Base-by-base conservation (phyloP, 2,113 vertebrate genomes). In the Alligator mississippiensis region DNA sequence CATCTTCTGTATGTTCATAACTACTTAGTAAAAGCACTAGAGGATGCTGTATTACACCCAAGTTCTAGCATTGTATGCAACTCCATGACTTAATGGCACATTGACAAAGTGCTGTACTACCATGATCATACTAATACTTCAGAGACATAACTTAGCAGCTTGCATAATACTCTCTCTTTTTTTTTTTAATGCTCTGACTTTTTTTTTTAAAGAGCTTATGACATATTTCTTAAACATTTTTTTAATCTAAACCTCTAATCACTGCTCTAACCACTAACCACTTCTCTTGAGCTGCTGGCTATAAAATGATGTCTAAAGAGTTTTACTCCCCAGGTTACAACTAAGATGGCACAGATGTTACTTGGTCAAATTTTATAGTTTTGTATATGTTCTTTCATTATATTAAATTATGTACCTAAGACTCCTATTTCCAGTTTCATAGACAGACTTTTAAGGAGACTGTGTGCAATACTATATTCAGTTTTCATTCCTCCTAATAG, bases 11-110 rank as follows among this genome's bases (percentile, higher is more conserved):
- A 2, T 0, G 57, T 19, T 0, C 0, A 9, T 11, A 9, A 5
- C 76, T 63, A 0, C 21, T 34, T 72, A 62, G 25, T 24, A 58
- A 9, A 17, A 28, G 63, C 9, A 3, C 80, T 81, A 13, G 1
- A 22, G 3, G 59, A 30, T 0, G 7, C 28, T 4, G 47, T 70
- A 24, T 3, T 0, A 0, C 24, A 59, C 77, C 63, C 30, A 54
- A 3, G 2, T 34, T 58, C 60, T 1, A 2, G 59, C 0, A 47
- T 62, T 62, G 1, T 0, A 3, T 83, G 9, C 24, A 1, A 9
- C 59, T 80, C 82, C 66, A 30, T 57, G 80, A 13, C 3, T 58
- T 1, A 7, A 9, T 7, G 25, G 61, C 30, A 5, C 47, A 47
- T 47, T 47, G 47, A 47, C 47, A 79, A 54, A 59, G 47, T 60